phyloP scores from a whole-genome alignment of 2,113 vertebrate genomes.

The Saguinus midas region DNA sequence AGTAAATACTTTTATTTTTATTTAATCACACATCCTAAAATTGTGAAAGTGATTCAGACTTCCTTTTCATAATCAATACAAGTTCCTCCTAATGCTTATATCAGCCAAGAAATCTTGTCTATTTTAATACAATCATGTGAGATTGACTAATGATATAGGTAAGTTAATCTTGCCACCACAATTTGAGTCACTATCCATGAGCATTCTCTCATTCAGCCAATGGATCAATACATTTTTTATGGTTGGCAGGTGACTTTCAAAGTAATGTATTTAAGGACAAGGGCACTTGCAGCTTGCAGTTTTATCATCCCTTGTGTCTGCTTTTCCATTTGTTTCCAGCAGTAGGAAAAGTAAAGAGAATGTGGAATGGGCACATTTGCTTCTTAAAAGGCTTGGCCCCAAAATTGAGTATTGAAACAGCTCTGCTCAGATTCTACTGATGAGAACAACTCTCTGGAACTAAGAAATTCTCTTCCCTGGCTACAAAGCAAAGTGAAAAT shows the following conservation, averaged over 20 bases:
- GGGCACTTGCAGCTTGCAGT: background rate
- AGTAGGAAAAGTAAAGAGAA: background rate
- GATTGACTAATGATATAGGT: background rate
- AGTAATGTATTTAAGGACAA: background rate
- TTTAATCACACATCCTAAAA: constrained; percentile 61
- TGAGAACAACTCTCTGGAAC: background rate
- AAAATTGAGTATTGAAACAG: background rate
- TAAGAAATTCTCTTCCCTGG: background rate
- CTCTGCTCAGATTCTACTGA: background rate
- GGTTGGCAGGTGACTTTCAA: background rate
- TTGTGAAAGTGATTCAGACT: constrained; percentile 46
- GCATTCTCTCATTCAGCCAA: background rate
- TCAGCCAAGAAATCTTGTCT: background rate
- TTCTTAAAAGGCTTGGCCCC: background rate
- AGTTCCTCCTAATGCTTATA: background rate
- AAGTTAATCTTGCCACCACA: background rate
- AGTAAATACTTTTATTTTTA: constrained; percentile 75
- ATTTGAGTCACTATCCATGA: background rate
- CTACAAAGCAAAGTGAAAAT: background rate
- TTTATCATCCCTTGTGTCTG: background rate
- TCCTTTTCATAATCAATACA: constrained; percentile 38
- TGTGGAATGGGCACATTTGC: too few relatives aligned
- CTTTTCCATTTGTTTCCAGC: background rate
- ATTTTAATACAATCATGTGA: background rate
- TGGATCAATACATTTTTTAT: background rate